Conservation (phyloP, 2,113 vertebrate genomes). For the Pollachius pollachius region DNA sequence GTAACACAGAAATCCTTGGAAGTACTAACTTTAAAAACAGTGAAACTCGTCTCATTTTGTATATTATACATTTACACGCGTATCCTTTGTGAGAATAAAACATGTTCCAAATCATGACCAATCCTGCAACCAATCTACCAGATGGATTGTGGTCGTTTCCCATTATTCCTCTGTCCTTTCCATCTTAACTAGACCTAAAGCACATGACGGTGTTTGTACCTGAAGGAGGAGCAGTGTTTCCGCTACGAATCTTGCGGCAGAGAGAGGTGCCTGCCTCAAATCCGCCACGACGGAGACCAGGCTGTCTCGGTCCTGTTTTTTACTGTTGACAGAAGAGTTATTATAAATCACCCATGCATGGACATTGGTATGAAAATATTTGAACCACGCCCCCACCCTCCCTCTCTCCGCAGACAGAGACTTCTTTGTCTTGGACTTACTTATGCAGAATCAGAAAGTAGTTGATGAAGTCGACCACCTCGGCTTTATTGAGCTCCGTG, state of each 20-base stretch:
- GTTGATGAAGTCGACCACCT: constrained; percentile 69
- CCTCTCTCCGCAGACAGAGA: background rate
- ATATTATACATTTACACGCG: too few relatives aligned
- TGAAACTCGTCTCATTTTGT: too few relatives aligned
- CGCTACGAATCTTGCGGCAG: constrained; percentile 42
- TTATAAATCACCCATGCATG: background rate
- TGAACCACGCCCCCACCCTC: background rate
- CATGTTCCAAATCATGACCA: too few relatives aligned
- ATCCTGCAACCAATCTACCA: too few relatives aligned
- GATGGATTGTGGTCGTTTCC: too few relatives aligned
- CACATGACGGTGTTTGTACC: constrained; percentile 45
- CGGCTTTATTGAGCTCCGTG: constrained; percentile 53
- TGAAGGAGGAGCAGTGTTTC: constrained; percentile 66
- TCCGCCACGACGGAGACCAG: constrained; percentile 70
- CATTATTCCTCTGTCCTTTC: too few relatives aligned
- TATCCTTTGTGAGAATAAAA: too few relatives aligned
- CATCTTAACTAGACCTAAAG: too few relatives aligned
- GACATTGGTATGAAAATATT: too few relatives aligned
- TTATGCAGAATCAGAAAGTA: constrained; percentile 68
- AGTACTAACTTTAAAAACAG: too few relatives aligned
- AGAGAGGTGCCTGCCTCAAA: constrained; percentile 44
- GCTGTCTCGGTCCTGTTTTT: constrained; percentile 46
- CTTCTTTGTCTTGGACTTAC: constrained; percentile 29
- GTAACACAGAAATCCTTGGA: too few relatives aligned
- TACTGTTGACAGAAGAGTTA: constrained; percentile 35